Base-by-base conservation (phyloP, 2,797 vertebrate species). In the Diplodus puntazzo region DNA sequence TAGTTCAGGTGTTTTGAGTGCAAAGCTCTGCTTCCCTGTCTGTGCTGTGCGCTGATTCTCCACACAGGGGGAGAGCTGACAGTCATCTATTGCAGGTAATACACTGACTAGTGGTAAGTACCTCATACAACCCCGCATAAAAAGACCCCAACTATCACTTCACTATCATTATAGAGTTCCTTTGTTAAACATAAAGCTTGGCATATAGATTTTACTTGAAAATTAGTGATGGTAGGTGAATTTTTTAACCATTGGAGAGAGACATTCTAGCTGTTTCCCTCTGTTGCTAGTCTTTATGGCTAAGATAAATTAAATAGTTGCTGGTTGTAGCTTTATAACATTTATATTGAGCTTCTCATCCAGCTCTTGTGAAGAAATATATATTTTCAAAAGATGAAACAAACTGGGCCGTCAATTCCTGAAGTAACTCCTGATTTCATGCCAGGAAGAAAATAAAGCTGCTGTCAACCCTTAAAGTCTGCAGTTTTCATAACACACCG, bases 381-480 rank as follows among this genome's bases (percentile, higher is more conserved):
- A 59, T 2, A 50, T 48, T 23, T 11, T 12, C 2, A 55, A 53
- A 52, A 17, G 18, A 52, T 2, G 27, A 59, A 27, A 34, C 1
- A 34, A 34, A 34, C 34, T 34, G 14, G 63, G 20, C 1, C 21
- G 18, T 52, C 11, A 53, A 10, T 11, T 49, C 5, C 11, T 42
- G 30, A 12, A 48, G 39, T n/a, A 20, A 20, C 2, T 59, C 18
- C 59, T 76, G 7, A 63, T 66, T 82, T 73, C 10, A 49, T 17
- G 0, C n/a, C 39, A 79, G 0, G 46, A 69, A 61, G 12, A 63
- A n/a, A 2, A 6, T 52, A 46, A 59, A 59, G 34, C 46, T 75
- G 57, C 39, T 55, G 45, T 55, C 21, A 59, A 18, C 45, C 3
- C 17, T 71, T 18, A 59, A 80, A 73, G 72, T 77, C 49, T 20